Conservation (phyloP, 2,113 vertebrate genomes). For the Mystacornis crossleyi region DNA sequence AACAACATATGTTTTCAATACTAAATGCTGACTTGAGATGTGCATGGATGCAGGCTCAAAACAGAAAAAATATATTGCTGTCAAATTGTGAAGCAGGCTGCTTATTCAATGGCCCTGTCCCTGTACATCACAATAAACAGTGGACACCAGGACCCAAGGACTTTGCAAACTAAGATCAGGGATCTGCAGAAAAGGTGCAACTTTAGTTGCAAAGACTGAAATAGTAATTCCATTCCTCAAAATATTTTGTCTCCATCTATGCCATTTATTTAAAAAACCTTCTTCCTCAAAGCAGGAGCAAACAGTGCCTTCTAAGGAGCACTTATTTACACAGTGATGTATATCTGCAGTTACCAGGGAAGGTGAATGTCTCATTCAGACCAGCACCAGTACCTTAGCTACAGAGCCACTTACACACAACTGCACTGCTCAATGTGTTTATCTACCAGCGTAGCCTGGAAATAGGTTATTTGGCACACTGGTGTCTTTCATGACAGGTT, state of each 20-base stretch:
- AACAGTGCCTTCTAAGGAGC: background rate
- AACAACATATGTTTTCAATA: slow-evolving; percentile 51
- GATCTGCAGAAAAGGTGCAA: background rate
- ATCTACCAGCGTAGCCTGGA: background rate
- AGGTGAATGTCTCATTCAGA: background rate
- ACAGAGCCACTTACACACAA: background rate
- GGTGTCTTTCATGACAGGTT: background rate
- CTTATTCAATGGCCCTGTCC: background rate
- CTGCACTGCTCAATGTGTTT: background rate
- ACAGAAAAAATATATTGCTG: background rate
- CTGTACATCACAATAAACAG: background rate
- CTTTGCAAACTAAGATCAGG: background rate
- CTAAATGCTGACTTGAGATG: slow-evolving; percentile 1
- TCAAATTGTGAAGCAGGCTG: background rate
- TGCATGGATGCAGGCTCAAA: background rate
- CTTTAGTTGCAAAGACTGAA: background rate
- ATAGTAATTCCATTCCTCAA: background rate
- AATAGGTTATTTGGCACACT: background rate
- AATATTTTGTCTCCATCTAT: background rate
- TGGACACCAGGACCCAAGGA: background rate
- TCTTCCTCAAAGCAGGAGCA: background rate
- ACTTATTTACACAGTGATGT: background rate
- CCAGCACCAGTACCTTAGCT: background rate
- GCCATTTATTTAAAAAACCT: background rate
- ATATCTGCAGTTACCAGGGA: rapidly evolving